Base-by-base conservation (phyloP, 2,888 invertebrate genomes). In the Cheilosia scutellata region DNA sequence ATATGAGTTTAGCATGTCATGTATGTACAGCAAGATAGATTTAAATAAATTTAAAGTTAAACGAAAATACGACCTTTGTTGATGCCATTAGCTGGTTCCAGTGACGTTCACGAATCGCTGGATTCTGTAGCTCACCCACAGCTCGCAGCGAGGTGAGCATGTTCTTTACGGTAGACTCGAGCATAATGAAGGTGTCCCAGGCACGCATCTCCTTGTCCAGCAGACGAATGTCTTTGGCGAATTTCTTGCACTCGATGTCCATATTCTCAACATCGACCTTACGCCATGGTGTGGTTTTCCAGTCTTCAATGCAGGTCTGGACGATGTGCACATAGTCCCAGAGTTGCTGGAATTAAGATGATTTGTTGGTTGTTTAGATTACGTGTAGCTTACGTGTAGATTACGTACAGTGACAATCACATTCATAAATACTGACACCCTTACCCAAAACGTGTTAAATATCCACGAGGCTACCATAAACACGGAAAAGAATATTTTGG, bases 221-320 rank as follows among this genome's bases (percentile, higher is more conserved):
- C 68, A 96, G 94, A 90, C 97, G 94, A 76, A 98, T 96, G 92
- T 98, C 98, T 93, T 99, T 98, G 2, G 98, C 97, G 92, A 99
- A 99, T 91, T 98, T 98, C 92, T 99, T 99, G 92, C 98, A 98
- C 92, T 99, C 98, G 88, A 98, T 97, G 90, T 99, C 99, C 98
- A 99, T 98, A 90, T 98, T 98, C 93, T 99, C 99, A 49, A 98
- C 98, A 90, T 99, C 98, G 83, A 99, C 98, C 91, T 98, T 97
- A 75, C 97, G 95, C 99, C 99, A 99, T 0, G 97, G 97, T 0
- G 98, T 98, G 0, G 97, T 98, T 92, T 98, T 98, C 99, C 99
- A 99, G 91, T 98, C 98, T 90, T 98, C 97, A 79, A 99, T 97
- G 90, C 97, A 96, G 4, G 97, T 97, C 88, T 95, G 95, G 2